These are phyloP conservation scores for Drosophila formosana DNA, from an alignment of 2,888 invertebrate genomes.

Conservation along the genomic window DNA sequence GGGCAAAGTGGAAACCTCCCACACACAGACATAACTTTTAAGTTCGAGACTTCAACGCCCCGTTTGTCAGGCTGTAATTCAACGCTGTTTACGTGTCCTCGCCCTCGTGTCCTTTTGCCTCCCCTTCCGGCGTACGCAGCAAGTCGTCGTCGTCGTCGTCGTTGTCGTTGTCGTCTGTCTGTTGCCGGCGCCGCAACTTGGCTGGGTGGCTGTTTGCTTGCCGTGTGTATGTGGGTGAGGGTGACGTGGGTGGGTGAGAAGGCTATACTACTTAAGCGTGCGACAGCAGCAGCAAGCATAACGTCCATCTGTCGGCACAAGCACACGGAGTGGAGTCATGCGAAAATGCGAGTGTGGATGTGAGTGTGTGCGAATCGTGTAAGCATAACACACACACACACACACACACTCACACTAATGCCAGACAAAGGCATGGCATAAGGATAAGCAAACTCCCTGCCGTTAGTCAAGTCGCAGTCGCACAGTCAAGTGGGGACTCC, in stretches of 20 bases:
- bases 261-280: constrained; percentile 67
- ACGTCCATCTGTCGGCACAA: constrained; percentile 65
- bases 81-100: constrained; percentile 75
- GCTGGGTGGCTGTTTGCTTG: constrained; percentile 12
- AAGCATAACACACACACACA: constrained; percentile 30
- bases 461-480: constrained; percentile 62
- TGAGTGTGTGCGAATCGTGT: constrained; percentile 28
- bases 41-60: constrained; percentile 79
- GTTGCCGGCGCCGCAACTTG: constrained; percentile 32
- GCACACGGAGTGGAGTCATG: constrained; percentile 51
- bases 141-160: constrained; percentile 28
- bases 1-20: constrained; percentile 9
- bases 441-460: constrained; percentile 50
- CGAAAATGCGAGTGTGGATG: constrained; percentile 51
- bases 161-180: constrained; percentile 27
- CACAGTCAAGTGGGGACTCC: constrained; percentile 60
- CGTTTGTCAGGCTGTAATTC: constrained; percentile 79
- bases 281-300: constrained; percentile 56
- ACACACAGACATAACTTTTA: constrained; percentile 72
- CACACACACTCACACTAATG: constrained; percentile 10
- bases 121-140: constrained; percentile 45
- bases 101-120: constrained; percentile 16
- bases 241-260: constrained; percentile 31
- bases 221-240: constrained; percentile 15
- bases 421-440: constrained; percentile 31